A percentile compares a stretch with the other conserved stretches of the same genome.
Evolutionary conservation across 2,888 invertebrate species (phyloP).

Genomic region (Ochropacha duplaris): DNA sequence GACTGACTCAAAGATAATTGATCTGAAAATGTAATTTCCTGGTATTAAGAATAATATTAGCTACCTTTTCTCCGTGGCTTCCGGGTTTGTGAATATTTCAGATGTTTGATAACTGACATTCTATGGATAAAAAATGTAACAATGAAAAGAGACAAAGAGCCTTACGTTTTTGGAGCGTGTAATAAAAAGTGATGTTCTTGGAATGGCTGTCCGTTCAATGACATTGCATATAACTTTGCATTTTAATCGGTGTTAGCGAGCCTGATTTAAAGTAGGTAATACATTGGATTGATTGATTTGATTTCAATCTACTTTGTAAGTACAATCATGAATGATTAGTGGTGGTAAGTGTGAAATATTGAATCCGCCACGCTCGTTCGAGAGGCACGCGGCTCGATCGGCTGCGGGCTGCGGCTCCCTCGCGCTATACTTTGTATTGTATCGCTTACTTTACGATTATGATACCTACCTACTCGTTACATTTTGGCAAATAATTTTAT

Average conservation of each 20-base stretch:
- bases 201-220: not conserved
- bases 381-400: conserved; percentile 60
- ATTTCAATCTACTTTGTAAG: conserved; percentile 64
- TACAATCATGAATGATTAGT: conserved; percentile 71
- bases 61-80: not conserved
- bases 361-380: conserved; percentile 66
- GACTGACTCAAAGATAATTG: not conserved
- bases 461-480: not conserved
- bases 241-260: conserved; percentile 3
- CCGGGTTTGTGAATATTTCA: not conserved
- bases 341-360: conserved; percentile 74
- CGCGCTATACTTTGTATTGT: conserved; percentile 31
- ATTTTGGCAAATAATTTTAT: not conserved
- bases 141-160: not conserved
- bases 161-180: not conserved
- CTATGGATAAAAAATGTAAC: not conserved
- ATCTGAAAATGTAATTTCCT: not conserved
- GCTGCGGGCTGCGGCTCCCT: too few relatives aligned
- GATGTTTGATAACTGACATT: not conserved
- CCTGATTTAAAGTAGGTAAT: conserved; percentile 14
- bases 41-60: not conserved
- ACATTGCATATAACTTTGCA: not conserved
- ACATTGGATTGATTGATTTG: conserved; percentile 37
- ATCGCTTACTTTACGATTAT: not conserved
- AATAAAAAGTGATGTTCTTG: not conserved